phyloP scores from a whole-genome alignment of 2,113 vertebrate species.

The Glaucomys volans region DNA sequence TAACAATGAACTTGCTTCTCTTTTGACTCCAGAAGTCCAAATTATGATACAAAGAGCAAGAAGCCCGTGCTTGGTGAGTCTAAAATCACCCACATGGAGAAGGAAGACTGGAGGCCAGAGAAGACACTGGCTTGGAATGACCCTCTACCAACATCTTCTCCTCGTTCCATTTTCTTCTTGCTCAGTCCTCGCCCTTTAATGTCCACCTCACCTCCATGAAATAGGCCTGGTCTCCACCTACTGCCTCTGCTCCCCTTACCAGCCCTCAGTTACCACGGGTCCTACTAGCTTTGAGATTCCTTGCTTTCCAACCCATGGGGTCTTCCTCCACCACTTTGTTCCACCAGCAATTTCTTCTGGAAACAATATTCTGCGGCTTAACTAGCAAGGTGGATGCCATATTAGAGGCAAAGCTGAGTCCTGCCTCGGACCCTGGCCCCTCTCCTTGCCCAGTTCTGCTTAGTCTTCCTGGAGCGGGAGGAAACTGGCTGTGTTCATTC shows the following conservation, averaged over 20 bases:
- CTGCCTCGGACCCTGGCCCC: background rate
- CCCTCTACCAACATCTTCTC: accelerated
- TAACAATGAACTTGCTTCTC: background rate
- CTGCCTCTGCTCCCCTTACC: background rate
- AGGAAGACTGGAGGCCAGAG: background rate
- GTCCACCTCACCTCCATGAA: background rate
- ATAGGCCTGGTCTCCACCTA: background rate
- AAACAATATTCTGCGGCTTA: accelerated
- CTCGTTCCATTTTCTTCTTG: background rate
- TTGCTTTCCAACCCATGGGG: background rate
- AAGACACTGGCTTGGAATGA: background rate
- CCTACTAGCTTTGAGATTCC: background rate
- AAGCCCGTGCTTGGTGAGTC: background rate
- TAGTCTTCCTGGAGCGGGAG: background rate
- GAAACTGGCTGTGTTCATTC: background rate
- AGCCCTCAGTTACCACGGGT: accelerated
- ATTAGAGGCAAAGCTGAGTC: background rate
- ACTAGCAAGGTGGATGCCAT: background rate
- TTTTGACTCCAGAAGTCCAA: background rate
- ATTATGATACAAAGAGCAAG: background rate
- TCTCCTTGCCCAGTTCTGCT: background rate
- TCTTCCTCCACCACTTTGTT: too few relatives aligned
- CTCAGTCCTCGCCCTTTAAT: background rate
- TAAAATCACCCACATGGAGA: background rate
- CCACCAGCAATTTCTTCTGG: too few relatives aligned